Evolutionary conservation across 2,113 vertebrate genomes (phyloP).

Genomic region (Perca fluviatilis): DNA sequence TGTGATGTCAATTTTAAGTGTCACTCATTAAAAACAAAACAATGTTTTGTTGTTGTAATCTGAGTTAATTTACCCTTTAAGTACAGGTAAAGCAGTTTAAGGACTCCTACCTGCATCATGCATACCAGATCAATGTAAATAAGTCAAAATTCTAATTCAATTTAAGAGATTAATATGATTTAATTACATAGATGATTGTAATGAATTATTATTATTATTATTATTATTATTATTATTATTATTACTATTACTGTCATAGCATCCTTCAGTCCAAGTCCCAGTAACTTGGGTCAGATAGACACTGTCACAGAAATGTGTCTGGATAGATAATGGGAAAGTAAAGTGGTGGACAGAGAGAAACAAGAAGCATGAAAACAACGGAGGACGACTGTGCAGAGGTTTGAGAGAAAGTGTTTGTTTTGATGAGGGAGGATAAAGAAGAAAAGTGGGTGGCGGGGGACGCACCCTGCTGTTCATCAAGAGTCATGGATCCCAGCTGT

Average conservation of each 20-base stretch:
- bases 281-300: constrained; percentile 7
- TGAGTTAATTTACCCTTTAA: neutral
- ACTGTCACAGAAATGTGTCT: neutral
- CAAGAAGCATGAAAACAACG: constrained; percentile 4
- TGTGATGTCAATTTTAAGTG: too few relatives aligned
- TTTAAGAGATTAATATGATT: too few relatives aligned
- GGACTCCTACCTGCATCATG: neutral
- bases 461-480: constrained; percentile 98
- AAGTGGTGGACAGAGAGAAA: constrained; percentile 25
- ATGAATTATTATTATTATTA: neutral
- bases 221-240: neutral
- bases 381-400: constrained; percentile 14
- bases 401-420: constrained; percentile 9
- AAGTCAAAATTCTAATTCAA: neutral
- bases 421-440: constrained; percentile 7
- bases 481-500: constrained; percentile 99
- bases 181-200: neutral
- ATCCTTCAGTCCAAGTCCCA: constrained; percentile 2
- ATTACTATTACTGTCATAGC: neutral
- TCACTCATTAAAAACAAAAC: too few relatives aligned
- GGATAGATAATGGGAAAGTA: neutral
- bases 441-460: constrained; percentile 77
- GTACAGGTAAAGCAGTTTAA: neutral
- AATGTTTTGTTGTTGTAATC: neutral
- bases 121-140: neutral